Evolutionary conservation across 2,797 vertebrate species (phyloP), one percentile per base, ranked within the genome.

Genomic region (Antennarius maculatus): DNA sequence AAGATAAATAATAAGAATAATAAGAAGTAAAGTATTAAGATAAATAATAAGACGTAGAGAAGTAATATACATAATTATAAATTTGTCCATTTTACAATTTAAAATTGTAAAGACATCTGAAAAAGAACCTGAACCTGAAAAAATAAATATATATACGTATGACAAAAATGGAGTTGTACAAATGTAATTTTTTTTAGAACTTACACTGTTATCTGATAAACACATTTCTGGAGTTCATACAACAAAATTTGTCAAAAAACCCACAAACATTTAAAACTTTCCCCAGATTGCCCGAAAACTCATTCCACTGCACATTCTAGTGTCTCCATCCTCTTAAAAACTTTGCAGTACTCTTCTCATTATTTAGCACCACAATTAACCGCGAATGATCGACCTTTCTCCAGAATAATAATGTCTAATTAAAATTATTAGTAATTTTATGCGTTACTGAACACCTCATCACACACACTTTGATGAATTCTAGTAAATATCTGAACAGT

Each of bases 31-130:
- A 23, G 23, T 23, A 23, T 23, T 23, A 23, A 23, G 1, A 23
- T 23, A 23, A n/a, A n/a, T n/a, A 31, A 7, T 31, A 45, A 4
- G 17, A 71, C 31, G n/a, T n/a, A n/a, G n/a, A n/a, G n/a, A n/a
- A n/a, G n/a, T n/a, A n/a, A n/a, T n/a, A n/a, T n/a, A n/a, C n/a
- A 12, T 34, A n/a, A n/a, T n/a, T n/a, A n/a, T n/a, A n/a, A n/a
- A n/a, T n/a, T n/a, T n/a, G n/a, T n/a, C n/a, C n/a, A n/a, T n/a
- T n/a, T n/a, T n/a, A n/a, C n/a, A n/a, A n/a, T n/a, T n/a, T n/a
- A n/a, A n/a, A n/a, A n/a, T n/a, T n/a, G 48, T 70, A 17, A 16
- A 51, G 53, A 67, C 17, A 28, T 71, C 54, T 55, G 27, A 70
- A 29, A n/a, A n/a, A n/a, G n/a, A n/a, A n/a, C n/a, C n/a, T 5